Evolutionary conservation across 64 coral and sea anemone genomes (phyloP).

Genomic region (Porites australiensis): DNA sequence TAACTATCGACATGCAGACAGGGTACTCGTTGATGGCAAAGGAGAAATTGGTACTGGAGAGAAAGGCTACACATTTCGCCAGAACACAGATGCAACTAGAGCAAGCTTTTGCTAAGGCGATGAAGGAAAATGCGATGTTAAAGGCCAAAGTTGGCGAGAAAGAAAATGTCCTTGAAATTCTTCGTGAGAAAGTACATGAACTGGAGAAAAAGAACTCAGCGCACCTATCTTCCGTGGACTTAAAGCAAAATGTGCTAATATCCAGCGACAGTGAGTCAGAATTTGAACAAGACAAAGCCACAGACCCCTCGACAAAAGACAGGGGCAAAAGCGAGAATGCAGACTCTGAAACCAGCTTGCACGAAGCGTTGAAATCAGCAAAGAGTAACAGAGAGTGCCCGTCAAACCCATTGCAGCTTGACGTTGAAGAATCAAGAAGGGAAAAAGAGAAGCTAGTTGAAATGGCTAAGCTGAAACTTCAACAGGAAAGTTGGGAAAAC

Average conservation of each 20-base stretch:
- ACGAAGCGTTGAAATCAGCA: neutral
- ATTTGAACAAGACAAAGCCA: neutral
- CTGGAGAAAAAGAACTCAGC: slow-evolving; percentile 40
- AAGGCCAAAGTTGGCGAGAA: slow-evolving; percentile 63
- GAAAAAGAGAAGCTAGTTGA: neutral
- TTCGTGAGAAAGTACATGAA: slow-evolving; percentile 6
- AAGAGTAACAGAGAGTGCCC: neutral
- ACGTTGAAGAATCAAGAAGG: neutral
- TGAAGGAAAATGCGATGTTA: slow-evolving; percentile 49
- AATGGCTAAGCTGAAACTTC: neutral
- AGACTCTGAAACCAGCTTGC: neutral
- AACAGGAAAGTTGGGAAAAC: neutral
- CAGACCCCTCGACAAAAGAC: neutral
- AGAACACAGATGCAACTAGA: slow-evolving; percentile 65
- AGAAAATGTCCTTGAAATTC: slow-evolving; percentile 31
- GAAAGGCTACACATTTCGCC: slow-evolving; percentile 70
- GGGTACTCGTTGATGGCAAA: slow-evolving; percentile 61
- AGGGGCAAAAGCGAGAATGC: neutral
- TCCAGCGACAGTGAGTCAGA: neutral
- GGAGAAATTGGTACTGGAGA: slow-evolving; percentile 80
- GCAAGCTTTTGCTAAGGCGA: slow-evolving; percentile 50
- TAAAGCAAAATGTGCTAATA: slow-evolving; percentile 11
- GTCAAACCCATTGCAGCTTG: neutral
- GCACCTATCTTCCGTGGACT: neutral
- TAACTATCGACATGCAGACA: neutral